Evolutionary conservation across 2,797 vertebrate species (phyloP), one percentile per base, ranked within the genome.

Genomic region (Coregonus ussuriensis): DNA sequence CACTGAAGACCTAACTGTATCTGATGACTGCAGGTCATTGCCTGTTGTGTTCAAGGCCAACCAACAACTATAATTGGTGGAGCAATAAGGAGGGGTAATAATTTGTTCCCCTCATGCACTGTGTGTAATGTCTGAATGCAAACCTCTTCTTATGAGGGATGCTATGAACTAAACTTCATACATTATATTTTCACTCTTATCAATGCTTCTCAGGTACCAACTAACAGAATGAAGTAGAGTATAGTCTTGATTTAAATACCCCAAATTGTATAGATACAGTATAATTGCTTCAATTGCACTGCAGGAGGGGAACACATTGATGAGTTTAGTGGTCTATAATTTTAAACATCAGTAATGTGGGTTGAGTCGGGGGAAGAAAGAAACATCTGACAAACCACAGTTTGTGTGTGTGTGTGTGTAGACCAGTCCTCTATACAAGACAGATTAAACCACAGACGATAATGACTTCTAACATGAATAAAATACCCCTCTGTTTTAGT

Each of bases 401-500:
- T 62, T 29, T 81, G 79, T 88, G 77, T 84, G 78, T 72, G 77
- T 84, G 78, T 72, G 77, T 56, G 59, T 47, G 41, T 47, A 3
- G 41, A 47, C 41, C 41, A 47, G 41, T 47, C 41, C 41, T 41
- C 29, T 59, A 21, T 31, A 67, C 56, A 74, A 78, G 4, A 78
- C 80, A 69, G 52, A 84, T 70, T 31, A 59, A n/a, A 72, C 70
- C 35, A 67, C 33, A 77, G 56, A 73, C 37, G 11, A 4, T 74
- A 31, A 80, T 73, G 18, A 67, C 79, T 77, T 66, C 41, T 16
- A 72, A 53, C 74, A 72, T 2, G 1, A 76, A 75, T 67, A 11
- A 21, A 63, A 3, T 9, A 47, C 56, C 1, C 63, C 29, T 31
- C 77, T 35, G 0, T 35, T 35, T 35, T 35, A 35, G 33, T 35